A percentile compares a stretch with the other conserved stretches of the same genome.
These are phyloP conservation scores for Tympanoctomys barrerae DNA, from an alignment of 2,797 vertebrate genomes.

Conservation along the genomic window DNA sequence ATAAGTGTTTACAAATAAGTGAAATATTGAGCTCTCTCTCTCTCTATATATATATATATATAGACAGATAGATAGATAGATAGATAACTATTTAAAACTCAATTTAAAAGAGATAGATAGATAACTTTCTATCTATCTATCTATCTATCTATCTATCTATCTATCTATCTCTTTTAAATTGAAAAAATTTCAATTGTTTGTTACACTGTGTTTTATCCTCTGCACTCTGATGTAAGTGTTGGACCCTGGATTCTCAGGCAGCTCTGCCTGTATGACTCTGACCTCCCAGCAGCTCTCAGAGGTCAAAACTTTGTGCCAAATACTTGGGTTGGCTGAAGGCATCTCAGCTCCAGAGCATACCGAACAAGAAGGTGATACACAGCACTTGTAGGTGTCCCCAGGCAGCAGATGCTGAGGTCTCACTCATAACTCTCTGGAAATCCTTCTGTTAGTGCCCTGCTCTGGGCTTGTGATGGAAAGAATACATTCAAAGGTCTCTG, in stretches of 20 bases:
- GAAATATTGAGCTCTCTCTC: too few relatives aligned
- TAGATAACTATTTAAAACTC: too few relatives aligned
- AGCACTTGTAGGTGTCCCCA: too few relatives aligned
- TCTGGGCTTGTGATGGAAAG: background rate
- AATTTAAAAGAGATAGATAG: too few relatives aligned
- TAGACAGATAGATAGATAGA: too few relatives aligned
- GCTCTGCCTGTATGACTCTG: too few relatives aligned
- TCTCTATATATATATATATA: too few relatives aligned
- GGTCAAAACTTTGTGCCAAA: too few relatives aligned
- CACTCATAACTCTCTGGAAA: background rate
- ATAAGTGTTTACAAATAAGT: background rate
- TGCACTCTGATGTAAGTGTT: too few relatives aligned
- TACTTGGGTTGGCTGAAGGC: background rate
- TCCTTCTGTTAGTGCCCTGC: too few relatives aligned
- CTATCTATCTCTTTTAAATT: background rate
- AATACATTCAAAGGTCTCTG: background rate
- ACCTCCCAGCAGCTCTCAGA: background rate
- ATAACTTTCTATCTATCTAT: background rate
- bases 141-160: background rate
- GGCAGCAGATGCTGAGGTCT: background rate
- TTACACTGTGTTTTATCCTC: background rate
- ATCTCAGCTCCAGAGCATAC: too few relatives aligned
- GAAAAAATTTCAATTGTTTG: background rate
- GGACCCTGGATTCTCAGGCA: background rate
- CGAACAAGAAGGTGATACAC: too few relatives aligned